phyloP scores from a whole-genome alignment of 1,140 invertebrate species.

The Oreohelix idahoensis region DNA sequence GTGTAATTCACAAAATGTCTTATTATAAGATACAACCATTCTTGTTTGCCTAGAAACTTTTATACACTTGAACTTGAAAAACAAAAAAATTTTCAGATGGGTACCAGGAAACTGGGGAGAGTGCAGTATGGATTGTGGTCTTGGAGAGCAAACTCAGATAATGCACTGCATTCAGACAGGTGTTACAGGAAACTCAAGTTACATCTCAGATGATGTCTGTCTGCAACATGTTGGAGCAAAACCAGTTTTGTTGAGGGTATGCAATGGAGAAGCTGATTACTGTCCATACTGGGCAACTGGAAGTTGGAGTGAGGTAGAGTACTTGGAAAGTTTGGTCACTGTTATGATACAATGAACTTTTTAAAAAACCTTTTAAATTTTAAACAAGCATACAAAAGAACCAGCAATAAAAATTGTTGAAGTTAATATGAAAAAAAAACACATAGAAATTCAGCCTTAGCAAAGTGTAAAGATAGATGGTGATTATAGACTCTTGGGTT shows the following conservation, averaged over 20 bases:
- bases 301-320: slow-evolving; percentile 81
- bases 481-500: no score
- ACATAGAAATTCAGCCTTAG: no score
- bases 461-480: no score
- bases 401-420: no score
- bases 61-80: no score
- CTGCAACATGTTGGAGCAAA: slow-evolving; percentile 52
- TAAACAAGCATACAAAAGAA: no score
- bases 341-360: no score
- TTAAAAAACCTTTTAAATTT: no score
- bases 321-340: background rate
- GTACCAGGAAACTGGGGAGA: slow-evolving; percentile 54
- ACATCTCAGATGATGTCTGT: slow-evolving; percentile 49
- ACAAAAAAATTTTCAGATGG: slow-evolving; percentile 50
- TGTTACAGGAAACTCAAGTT: slow-evolving; percentile 63
- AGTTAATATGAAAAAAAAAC: no score
- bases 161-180: slow-evolving; percentile 59
- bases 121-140: slow-evolving; percentile 58
- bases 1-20: no score
- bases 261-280: slow-evolving; percentile 78
- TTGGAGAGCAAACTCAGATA: slow-evolving; percentile 52
- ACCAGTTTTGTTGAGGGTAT: slow-evolving; percentile 76
- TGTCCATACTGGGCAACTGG: slow-evolving; percentile 79
- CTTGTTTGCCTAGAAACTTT: no score
- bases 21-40: no score